Evolutionary conservation across 2,797 vertebrate species (phyloP), one percentile per base, ranked within the genome.

Genomic region (Sebastes steindachneri): DNA sequence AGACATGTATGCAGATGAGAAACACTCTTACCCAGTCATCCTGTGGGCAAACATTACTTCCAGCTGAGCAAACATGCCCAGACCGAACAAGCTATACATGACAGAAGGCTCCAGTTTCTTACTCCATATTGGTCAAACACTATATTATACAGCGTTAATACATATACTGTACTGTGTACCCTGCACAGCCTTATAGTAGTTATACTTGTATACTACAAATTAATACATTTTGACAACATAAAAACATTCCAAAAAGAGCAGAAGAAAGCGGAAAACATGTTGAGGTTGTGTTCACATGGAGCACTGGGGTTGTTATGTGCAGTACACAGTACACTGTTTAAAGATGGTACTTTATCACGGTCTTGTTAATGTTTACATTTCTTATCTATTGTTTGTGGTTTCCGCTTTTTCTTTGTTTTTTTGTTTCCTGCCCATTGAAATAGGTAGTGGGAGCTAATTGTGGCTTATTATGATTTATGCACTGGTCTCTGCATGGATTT

Each of bases 51-150:
- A 93, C 89, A 93, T 92, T 81, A 88, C 87, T 93, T 90, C 90
- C 93, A 96, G 95, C 95, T 96, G 94, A 94, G 89, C 86, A 95
- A 96, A 95, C 93, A 95, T 65, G 65, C 69, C 82, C 74, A 82
- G 89, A 89, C 89, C 80, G 92, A 92, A 88, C 88, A 90, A 85
- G 79, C 87, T 85, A 89, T 86, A 93, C 79, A 85, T 91, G 87
- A 90, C 80, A 90, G 79, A 79, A 72, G 31, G 77, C 57, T 92
- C 84, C 45, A 67, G 87, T 93, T 90, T 93, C 86, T 82, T 82
- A 80, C 80, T 90, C 85, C 57, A 81, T 83, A 75, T 82, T 86
- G 79, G 73, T 87, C 82, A 75, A 88, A 90, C 77, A 85, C 67
- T 71, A 65, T 77, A 19, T 45, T 45, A 45, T 3, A 54, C 58